Percentiles rank a stretch among this genome's conserved stretches.
These are phyloP conservation scores for Litoditis marina DNA, from an alignment of 2,888 invertebrate genomes.

Conservation along the genomic window DNA sequence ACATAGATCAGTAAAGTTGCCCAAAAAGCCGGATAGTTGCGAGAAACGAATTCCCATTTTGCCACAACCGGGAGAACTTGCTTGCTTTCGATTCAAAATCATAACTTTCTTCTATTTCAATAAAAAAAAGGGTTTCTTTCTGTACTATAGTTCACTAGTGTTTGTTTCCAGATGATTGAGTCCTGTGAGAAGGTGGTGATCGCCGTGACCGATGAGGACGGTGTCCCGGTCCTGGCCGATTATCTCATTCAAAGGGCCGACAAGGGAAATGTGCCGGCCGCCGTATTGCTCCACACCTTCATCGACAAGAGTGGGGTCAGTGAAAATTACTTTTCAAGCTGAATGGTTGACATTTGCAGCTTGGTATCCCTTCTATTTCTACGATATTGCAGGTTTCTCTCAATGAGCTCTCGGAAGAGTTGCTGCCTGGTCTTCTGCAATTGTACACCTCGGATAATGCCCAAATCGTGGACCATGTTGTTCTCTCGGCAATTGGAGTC, in stretches of 20 bases:
- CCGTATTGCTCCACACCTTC: conserved; percentile 44
- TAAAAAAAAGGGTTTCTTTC: no score
- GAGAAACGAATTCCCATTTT: no score
- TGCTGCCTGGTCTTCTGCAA: conserved; percentile 43
- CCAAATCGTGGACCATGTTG: conserved; percentile 79
- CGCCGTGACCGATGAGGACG: conserved; percentile 79
- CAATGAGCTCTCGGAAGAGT: conserved; percentile 29
- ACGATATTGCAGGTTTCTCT: conserved; percentile 16
- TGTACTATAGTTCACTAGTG: no score
- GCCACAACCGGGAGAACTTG: no score
- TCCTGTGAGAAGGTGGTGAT: conserved; percentile 72
- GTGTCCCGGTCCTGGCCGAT: conserved; percentile 82
- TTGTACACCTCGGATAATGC: conserved; percentile 77
- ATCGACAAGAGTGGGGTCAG: conserved; percentile 37
- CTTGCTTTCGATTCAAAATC: no score
- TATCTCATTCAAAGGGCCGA: conserved; percentile 77
- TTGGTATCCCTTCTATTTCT: background rate
- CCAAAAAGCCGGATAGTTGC: no score
- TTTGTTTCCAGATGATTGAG: conserved; percentile 39
- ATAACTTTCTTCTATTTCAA: no score
- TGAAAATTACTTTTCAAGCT: conserved; percentile 73
- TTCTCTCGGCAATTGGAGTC: conserved; percentile 86
- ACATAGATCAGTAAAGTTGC: no score
- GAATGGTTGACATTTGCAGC: background rate
- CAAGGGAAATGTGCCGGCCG: conserved; percentile 77